Percentiles rank a stretch among this genome's conserved stretches.
Evolutionary conservation across 2,797 vertebrate genomes (phyloP).

Genomic region (Ceyx erithaca): DNA sequence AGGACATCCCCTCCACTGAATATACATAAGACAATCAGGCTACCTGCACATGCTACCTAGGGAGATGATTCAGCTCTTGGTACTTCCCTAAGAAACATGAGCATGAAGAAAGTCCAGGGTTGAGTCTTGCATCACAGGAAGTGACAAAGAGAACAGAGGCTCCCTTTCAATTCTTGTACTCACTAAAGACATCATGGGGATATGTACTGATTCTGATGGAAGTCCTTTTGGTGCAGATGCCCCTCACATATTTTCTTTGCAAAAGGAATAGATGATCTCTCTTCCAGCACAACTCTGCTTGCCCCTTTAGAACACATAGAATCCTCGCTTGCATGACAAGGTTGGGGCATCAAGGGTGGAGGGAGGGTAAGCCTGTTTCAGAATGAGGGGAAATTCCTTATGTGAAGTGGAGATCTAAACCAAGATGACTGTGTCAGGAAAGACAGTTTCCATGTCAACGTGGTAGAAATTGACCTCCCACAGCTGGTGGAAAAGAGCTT

Average conservation of each 20-base stretch:
- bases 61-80: background rate
- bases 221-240: background rate
- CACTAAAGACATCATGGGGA: background rate
- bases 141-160: background rate
- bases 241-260: background rate
- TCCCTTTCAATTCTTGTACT: background rate
- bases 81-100: background rate
- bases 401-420: background rate
- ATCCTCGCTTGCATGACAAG: background rate
- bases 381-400: conserved; percentile 15
- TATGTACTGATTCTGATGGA: background rate
- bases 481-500: background rate
- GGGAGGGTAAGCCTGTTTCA: background rate
- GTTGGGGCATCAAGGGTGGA: background rate
- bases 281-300: background rate
- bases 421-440: background rate
- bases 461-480: conserved; percentile 26
- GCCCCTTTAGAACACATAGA: background rate
- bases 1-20: background rate
- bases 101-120: background rate
- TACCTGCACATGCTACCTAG: background rate
- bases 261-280: background rate
- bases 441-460: conserved; percentile 6
- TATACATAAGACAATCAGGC: background rate
- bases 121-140: background rate